Base-by-base conservation (phyloP, 2,888 invertebrate species). In the Criorhina ranunculi region DNA sequence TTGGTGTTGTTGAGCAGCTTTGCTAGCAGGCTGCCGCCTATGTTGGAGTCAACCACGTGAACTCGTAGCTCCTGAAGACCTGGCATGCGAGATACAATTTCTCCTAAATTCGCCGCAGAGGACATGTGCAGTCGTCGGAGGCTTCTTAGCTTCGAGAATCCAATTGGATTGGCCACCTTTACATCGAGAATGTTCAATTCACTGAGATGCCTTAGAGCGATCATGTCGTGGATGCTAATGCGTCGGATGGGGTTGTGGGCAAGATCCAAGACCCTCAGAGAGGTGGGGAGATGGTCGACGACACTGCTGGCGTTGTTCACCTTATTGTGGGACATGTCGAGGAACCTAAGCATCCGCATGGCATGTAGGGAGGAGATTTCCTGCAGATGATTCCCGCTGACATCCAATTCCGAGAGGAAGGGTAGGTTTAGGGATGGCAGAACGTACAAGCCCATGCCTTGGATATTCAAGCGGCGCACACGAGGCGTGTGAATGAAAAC, bases 401-500 rank as follows among this genome's bases (percentile, higher is more conserved):
- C 92, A 92, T 97, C 97, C 87, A 98, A 94, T 88, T 94, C 94
- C 42, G 96, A 95, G 88, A 98, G 93, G 90, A 96, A 95, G 12
- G 95, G 95, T 87, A 98, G 93, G 87, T 96, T 95, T 87, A 96
- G 93, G 88, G 95, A 94, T 76, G 97, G 97, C 89, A 96, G 93
- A 66, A 94, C 94, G 89, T 94, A 95, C 88, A 98, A 94, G 86
- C 96, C 96, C 91, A 96, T 95, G 90, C 94, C 95, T 69, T 95
- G 95, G 89, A 98, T 93, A 89, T 94, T 95, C 87, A 98, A 93
- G 89, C 95, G 94, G 90, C 96, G 95, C 86, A 98, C 93, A 89
- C 95, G 95, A 69, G 96, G 96, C 62, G 97, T 94, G 91, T 97
- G 96, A 90, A 97, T 95, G 90, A 97, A 96, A 62, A 97, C 93